These are phyloP conservation scores for Meleagris gallopavo DNA, from an alignment of 2,113 vertebrate species.

Conservation along the genomic window DNA sequence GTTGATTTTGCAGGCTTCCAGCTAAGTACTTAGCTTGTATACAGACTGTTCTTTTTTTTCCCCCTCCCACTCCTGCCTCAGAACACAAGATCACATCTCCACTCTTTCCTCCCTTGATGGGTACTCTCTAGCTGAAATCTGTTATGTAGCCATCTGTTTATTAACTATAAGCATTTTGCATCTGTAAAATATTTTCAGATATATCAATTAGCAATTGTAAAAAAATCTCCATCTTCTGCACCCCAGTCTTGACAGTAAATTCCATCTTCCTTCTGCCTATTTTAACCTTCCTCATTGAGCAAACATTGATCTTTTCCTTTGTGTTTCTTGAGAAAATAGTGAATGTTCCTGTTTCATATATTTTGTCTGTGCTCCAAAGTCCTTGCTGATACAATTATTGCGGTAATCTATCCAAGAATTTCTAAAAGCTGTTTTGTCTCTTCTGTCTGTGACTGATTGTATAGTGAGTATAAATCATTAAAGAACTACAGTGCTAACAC, in stretches of 20 bases:
- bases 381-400: background rate
- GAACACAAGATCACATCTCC: constrained; percentile 23
- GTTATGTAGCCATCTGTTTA: constrained; percentile 46
- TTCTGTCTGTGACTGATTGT: background rate
- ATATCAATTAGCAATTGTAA: background rate
- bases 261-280: background rate
- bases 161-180: constrained; percentile 16
- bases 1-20: background rate
- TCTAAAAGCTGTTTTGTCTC: constrained; percentile 19
- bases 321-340: background rate
- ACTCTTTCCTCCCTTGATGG: background rate
- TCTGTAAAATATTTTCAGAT: constrained; percentile 1
- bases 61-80: background rate
- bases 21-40: background rate
- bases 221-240: constrained; percentile 7
- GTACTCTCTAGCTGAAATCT: constrained; percentile 12
- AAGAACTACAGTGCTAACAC: background rate
- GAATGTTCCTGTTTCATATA: background rate
- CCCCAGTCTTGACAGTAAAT: background rate
- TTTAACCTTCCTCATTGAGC: background rate
- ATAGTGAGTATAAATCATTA: background rate
- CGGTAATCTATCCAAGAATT: constrained; percentile 9
- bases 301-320: background rate
- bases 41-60: background rate
- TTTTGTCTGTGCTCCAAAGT: background rate